Conservation (phyloP, 2,888 invertebrate species). For the Altica lythri region DNA sequence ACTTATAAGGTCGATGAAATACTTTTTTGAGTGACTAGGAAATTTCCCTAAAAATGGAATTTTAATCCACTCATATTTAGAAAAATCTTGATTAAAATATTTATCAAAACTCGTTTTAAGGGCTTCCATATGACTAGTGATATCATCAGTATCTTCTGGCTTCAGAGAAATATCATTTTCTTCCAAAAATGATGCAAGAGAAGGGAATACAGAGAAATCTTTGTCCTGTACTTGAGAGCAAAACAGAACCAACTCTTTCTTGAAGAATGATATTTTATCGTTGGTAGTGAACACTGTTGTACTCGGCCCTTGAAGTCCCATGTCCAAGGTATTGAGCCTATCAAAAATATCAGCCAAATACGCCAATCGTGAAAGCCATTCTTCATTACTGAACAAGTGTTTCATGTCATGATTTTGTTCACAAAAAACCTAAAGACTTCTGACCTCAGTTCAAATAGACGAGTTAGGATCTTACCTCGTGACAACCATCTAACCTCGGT, state of each 20-base stretch:
- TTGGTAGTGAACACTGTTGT: slow-evolving; percentile 2
- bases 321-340: slow-evolving; percentile 1
- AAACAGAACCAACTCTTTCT: too few relatives aligned
- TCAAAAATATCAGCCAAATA: slow-evolving; percentile 11
- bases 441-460: neutral
- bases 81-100: neutral
- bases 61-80: too few relatives aligned
- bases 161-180: neutral
- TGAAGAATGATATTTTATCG: slow-evolving; percentile 3
- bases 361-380: slow-evolving; percentile 4
- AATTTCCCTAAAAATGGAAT: neutral
- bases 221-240: neutral
- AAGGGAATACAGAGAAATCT: neutral
- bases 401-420: neutral
- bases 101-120: neutral
- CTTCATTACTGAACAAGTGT: neutral
- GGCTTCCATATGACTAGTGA: neutral
- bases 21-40: neutral
- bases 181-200: slow-evolving; percentile 1
- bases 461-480: neutral
- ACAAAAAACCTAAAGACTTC: neutral
- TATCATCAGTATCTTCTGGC: neutral
- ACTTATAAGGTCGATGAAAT: neutral
- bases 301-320: slow-evolving; percentile 8
- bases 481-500: slow-evolving; percentile 3